Base-by-base conservation (phyloP, 2,113 vertebrate genomes). In the Xyliphius kryptos region DNA sequence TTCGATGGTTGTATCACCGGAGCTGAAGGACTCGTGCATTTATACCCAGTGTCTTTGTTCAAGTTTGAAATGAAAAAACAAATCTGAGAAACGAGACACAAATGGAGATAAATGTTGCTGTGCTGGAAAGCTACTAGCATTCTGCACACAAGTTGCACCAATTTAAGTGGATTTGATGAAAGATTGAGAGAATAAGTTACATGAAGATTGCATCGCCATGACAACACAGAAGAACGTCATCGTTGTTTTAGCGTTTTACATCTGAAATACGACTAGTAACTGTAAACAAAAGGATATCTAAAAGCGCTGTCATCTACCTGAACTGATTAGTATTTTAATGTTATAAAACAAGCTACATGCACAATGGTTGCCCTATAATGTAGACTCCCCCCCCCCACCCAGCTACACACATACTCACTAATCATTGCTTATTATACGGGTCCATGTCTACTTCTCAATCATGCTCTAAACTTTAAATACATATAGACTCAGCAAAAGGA, bases 1-100 rank as follows among this genome's bases (percentile, higher is more conserved):
- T 16, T 20, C 16, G 44, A 50, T 50, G 26, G 46, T 86, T 80
- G 78, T 82, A 83, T 19, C 53, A 37, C 40, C 5, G 7, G 14
- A 66, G 69, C 21, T 63, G 36, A 40, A 63, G 46, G 44, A 47
- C 38, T 32, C 48, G 58, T 19, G 26, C 56, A 63, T 58, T 67
- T 67, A 67, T 58, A 56, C 15, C 46, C 38, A 51, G 12, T 49
- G 19, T 22, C 9, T 13, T 32, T 41, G 44, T 52, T 62, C 63
- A 51, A 44, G 20, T 57, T 6, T 46, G 37, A 52, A 32, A n/a
- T 6, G 13, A 10, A 57, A 14, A 43, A 32, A 26, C 4, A 55
- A 6, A 40, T 32, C 14, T 15, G 2, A 51, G 49, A 59, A 22
- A 60, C 17, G 37, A 16, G 10, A 9, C n/a, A 37, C 2, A 61